Evolutionary conservation across 2,113 vertebrate species (phyloP).

Genomic region (Gymnobelideus leadbeateri): DNA sequence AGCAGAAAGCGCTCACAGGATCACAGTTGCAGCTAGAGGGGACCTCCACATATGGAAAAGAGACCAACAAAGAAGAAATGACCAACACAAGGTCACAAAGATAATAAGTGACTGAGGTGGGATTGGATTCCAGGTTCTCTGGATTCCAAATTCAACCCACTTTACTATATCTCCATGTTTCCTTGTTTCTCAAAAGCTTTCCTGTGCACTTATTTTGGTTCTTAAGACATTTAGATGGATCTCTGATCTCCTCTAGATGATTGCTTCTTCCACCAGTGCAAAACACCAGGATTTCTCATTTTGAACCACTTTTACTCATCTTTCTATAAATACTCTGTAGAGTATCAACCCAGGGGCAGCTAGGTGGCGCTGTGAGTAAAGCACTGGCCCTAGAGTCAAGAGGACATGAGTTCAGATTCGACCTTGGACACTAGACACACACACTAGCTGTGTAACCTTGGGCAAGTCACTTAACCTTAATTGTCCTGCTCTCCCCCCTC

Average conservation of each 20-base stretch:
- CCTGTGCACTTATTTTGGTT: background rate
- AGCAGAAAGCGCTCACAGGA: background rate
- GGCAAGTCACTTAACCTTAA: too few species aligned
- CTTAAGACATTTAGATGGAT: background rate
- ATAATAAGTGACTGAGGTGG: background rate
- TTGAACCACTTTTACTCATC: background rate
- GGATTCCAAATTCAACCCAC: background rate
- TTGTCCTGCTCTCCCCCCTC: too few species aligned
- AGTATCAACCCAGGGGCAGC: background rate
- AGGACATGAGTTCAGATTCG: too few species aligned
- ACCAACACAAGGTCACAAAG: background rate
- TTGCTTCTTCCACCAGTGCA: background rate
- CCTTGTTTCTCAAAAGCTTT: background rate
- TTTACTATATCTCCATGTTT: background rate
- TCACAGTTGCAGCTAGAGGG: background rate
- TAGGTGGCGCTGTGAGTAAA: too few species aligned
- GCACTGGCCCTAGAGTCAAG: too few species aligned
- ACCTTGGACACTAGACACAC: too few species aligned
- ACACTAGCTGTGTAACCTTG: too few species aligned
- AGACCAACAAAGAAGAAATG: background rate
- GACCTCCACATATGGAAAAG: background rate
- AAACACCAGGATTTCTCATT: background rate
- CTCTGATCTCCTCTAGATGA: background rate
- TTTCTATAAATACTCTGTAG: background rate
- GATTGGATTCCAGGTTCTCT: background rate